Conservation (phyloP, 2,797 vertebrate genomes). For the Phrynocephalus forsythii region DNA sequence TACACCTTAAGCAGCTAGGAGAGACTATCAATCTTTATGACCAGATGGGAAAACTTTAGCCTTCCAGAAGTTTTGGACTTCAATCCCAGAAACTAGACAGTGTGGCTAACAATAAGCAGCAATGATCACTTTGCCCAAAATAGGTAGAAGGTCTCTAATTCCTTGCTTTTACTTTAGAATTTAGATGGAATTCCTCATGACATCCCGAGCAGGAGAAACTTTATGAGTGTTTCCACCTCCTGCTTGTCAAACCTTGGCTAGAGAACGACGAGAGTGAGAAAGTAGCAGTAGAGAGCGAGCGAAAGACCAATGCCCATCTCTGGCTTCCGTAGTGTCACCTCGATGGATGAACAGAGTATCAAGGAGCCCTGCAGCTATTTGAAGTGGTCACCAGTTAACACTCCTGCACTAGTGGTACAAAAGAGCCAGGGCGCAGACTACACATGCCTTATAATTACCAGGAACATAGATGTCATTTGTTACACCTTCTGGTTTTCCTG, state of each 20-base stretch:
- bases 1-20: not conserved
- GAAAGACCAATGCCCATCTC: no score
- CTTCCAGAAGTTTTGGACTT: not conserved
- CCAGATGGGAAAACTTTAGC: not conserved
- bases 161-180: not conserved
- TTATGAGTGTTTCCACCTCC: not conserved
- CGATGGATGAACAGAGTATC: no score
- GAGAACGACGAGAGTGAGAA: not conserved
- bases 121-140: not conserved
- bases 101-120: not conserved
- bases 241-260: not conserved
- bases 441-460: no score
- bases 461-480: no score
- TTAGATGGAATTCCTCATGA: not conserved
- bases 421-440: no score
- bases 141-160: not conserved
- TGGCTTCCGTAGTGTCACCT: no score
- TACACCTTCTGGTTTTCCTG: no score
- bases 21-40: not conserved
- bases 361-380: not conserved
- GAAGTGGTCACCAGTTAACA: not conserved
- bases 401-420: not conserved
- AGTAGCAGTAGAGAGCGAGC: no score
- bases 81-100: not conserved
- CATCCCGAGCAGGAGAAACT: not conserved